Base-by-base conservation (phyloP, 2,113 vertebrate genomes). In the Catharus bicknelli region DNA sequence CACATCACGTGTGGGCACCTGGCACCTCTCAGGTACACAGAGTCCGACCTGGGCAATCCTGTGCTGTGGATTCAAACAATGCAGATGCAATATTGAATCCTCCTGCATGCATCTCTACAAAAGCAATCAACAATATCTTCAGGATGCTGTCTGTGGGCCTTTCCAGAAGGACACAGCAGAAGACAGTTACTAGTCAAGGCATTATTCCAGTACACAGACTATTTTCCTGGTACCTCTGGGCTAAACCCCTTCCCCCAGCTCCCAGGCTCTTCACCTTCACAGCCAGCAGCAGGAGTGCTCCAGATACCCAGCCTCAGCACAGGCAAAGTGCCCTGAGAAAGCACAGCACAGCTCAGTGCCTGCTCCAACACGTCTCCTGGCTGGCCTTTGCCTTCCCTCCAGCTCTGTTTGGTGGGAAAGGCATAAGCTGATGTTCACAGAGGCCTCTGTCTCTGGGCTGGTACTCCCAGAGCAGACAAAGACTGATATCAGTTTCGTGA, bases 241-340 rank as follows among this genome's bases (percentile, higher is more conserved):
- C 47, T 50, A 53, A 66, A 47, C 10, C 10, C 25, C 2, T 12
- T 75, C 22, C 21, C 9, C 18, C 2, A 1, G 67, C 36, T 66
- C 29, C 54, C 54, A 67, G n/a, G 42, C 34, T 81, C 51, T 80
- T 34, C 48, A 25, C 11, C 19, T 50, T n/a, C 42, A 50, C 23
- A 48, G 74, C 48, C 51, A 55, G 59, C 0, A 0, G n/a, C 47
- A 88, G 36, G 27, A 81, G 16, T 1, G 13, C 64, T 78, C 32
- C 2, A 3, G 42, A 43, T 26, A 19, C 78, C 40, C 0, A 0
- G 48, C 61, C 45, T 43, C 0, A 0, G 66, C 0, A 5, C 57
- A 61, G 66, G 19, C 7, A 43, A 54, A 32, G 16, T 13, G 40
- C 59, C 50, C 58, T 16, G 36, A 48, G 30, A 75, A 77, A 47